Evolutionary conservation across 2,888 invertebrate species (phyloP).

Genomic region (Eupeodes luniger): DNA sequence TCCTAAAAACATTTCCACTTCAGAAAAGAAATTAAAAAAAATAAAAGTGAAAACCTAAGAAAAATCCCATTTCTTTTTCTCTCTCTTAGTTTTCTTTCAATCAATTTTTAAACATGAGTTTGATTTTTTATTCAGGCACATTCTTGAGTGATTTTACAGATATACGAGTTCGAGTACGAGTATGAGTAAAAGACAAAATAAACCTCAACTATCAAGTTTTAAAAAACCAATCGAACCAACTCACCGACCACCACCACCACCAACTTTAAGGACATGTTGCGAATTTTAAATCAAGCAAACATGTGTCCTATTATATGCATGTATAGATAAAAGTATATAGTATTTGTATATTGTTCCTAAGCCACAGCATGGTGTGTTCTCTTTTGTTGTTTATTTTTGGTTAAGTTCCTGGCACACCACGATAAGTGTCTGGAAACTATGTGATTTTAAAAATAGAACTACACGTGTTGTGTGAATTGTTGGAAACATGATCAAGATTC

Average conservation of each 20-base stretch:
- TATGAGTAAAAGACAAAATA: not conserved
- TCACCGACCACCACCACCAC: too few relatives aligned
- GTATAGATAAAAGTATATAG: too few relatives aligned
- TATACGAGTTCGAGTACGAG: not conserved
- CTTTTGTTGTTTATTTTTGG: too few relatives aligned
- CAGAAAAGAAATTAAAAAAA: too few relatives aligned
- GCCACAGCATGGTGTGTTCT: too few relatives aligned
- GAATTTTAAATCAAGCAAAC: conserved; percentile 5
- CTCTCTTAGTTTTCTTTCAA: not conserved
- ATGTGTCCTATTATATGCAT: not conserved
- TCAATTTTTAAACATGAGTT: conserved; percentile 15
- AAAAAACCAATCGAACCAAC: not conserved
- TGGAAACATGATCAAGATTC: not conserved
- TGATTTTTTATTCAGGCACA: conserved; percentile 14
- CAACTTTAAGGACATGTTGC: not conserved
- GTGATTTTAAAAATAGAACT: not conserved
- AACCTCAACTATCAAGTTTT: not conserved
- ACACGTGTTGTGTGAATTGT: not conserved
- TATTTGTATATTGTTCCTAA: too few relatives aligned
- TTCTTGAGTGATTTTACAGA: not conserved
- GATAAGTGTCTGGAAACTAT: not conserved
- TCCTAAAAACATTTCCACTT: too few relatives aligned
- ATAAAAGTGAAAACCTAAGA: not conserved
- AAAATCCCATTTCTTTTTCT: not conserved
- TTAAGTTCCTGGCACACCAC: too few relatives aligned